Evolutionary conservation across 2,888 invertebrate species (phyloP), one percentile per base, ranked within the genome.

Genomic region (Ophion obscuratus): DNA sequence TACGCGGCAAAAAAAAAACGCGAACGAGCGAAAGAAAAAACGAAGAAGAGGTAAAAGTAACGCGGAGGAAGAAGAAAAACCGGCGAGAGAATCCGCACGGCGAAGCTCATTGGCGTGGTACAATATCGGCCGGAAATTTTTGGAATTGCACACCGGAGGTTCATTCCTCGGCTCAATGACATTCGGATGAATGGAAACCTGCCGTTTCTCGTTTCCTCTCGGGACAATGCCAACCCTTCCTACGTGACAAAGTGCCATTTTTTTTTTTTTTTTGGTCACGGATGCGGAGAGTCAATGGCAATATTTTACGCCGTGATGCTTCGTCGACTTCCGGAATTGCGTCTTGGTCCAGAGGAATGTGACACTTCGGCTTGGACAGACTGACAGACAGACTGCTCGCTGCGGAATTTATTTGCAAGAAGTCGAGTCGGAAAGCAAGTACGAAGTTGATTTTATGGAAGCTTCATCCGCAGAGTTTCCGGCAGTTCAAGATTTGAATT

Each of bases 101-200:
- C 70, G 71, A 61, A 62, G 40, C 67, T 67, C 68, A 70, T 81
- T 75, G 81, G 67, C 81, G 81, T 67, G 9, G 59, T 74, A 61
- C 57, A 66, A 67, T 78, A 61, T 73, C 59, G n/a, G 57, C 27
- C 61, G n/a, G 14, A 20, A 47, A 68, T 53, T 17, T 14, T 53
- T 17, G 53, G 53, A 53, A 53, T 53, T 17, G 53, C 11, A 53
- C 14, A 53, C 53, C 53, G 53, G 53, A 53, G 17, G 3, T 53
- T 17, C 14, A 53, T 53, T 53, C 53, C 53, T 2, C 14, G 74
- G 17, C 59, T 74, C 67, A 81, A 59, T 40, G 66, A 44, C 40
- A 67, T 61, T 44, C 59, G 59, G 53, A 53, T 53, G 14, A 5
- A 53, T 53, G 53, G 5, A 17, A 53, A 14, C 53, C 17, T 14